phyloP scores from a whole-genome alignment of 1,140 invertebrate species.

The Cryptotermes secundus region DNA sequence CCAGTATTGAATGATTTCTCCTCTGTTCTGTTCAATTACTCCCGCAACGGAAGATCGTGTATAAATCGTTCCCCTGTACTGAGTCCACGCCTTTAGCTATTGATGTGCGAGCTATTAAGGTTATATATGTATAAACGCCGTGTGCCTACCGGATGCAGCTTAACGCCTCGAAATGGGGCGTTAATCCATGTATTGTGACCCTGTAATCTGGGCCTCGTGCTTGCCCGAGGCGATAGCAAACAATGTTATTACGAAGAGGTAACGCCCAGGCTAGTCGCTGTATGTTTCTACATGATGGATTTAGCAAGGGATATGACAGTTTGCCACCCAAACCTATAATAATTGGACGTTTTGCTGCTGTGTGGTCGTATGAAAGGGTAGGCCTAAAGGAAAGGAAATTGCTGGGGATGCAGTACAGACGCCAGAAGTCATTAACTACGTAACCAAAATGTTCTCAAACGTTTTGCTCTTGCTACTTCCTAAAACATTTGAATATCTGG shows the following conservation, averaged over 20 bases:
- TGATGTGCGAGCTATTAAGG: conserved; percentile 11
- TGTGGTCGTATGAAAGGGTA: neutral
- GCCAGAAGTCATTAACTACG: too few relatives aligned
- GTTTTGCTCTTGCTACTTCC: too few relatives aligned
- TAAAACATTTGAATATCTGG: too few relatives aligned
- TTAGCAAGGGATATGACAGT: neutral
- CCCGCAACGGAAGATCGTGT: neutral
- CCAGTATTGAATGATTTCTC: neutral
- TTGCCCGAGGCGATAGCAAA: conserved; percentile 14
- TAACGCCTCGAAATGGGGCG: conserved; percentile 2
- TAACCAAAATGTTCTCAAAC: too few relatives aligned
- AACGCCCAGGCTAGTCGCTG: neutral
- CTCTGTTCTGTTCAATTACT: neutral
- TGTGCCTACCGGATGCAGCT: conserved; percentile 16
- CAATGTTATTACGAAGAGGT: conserved; percentile 20
- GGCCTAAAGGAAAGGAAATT: neutral
- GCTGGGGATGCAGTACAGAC: neutral
- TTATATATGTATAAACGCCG: neutral
- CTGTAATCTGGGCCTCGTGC: neutral
- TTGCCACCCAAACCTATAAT: conserved; percentile 19
- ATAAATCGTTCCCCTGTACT: conserved; percentile 12
- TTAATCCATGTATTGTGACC: conserved; percentile 27
- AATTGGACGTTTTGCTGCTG: neutral
- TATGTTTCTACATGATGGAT: neutral
- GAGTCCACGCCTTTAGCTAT: neutral